Conservation (phyloP, 2,113 vertebrate species). For the Scalopus aquaticus region DNA sequence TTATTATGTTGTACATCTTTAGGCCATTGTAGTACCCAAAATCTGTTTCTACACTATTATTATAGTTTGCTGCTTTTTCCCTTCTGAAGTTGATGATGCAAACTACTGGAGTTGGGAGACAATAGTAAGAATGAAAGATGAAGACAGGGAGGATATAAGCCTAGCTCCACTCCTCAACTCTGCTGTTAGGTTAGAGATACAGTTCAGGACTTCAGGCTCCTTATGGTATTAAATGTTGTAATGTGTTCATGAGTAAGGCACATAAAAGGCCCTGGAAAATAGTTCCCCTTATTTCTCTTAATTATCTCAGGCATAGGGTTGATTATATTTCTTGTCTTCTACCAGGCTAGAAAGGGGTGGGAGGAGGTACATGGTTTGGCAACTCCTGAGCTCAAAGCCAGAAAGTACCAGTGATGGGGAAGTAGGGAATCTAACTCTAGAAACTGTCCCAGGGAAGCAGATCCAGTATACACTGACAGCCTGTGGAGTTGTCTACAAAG, state of each 20-base stretch:
- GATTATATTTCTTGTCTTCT: background rate
- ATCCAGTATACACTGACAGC: background rate
- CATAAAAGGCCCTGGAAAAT: background rate
- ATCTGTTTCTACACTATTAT: background rate
- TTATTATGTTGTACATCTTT: background rate
- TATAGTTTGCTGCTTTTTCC: background rate
- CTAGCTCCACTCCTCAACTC: background rate
- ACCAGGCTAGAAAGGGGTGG: background rate
- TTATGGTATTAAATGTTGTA: slow-evolving; percentile 5
- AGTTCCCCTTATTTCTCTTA: slow-evolving; percentile 24
- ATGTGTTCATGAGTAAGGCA: background rate
- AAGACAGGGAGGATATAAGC: background rate
- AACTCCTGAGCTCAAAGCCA: slow-evolving; percentile 22
- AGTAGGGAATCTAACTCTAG: background rate
- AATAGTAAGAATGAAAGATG: background rate
- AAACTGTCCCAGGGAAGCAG: background rate
- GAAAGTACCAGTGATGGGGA: background rate
- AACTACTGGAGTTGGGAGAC: background rate
- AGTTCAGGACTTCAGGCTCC: background rate
- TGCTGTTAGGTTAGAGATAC: background rate
- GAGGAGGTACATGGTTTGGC: background rate
- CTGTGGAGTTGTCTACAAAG: background rate
- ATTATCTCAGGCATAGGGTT: background rate
- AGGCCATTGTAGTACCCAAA: background rate
- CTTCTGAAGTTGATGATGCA: background rate